Conservation (phyloP, 2,797 vertebrate genomes). For the Tangara arthus region DNA sequence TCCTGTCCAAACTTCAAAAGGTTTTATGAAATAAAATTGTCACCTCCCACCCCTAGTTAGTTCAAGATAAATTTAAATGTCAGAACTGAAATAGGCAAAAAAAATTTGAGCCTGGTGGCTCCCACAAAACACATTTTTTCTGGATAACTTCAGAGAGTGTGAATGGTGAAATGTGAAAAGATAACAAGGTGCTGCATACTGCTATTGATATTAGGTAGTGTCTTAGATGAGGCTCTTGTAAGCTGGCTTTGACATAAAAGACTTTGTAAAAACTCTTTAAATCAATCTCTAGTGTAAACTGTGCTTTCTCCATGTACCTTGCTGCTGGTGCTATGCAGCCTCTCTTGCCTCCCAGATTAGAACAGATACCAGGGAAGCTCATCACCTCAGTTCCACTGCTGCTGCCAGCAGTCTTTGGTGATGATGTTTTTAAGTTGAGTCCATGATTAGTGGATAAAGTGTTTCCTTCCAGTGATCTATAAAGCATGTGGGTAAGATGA, state of each 20-base stretch:
- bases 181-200: not conserved
- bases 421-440: not conserved
- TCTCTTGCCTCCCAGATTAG: not conserved
- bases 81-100: not conserved
- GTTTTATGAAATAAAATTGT: constrained; percentile 25
- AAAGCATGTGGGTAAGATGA: not conserved
- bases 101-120: not conserved
- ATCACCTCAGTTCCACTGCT: not conserved
- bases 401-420: not conserved
- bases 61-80: constrained; percentile 16
- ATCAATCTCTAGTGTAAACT: not conserved
- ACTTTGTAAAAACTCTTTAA: not conserved
- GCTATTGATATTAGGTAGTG: not conserved
- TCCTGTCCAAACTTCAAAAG: not conserved
- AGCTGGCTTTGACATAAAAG: not conserved
- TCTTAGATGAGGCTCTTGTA: not conserved
- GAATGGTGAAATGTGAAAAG: not conserved
- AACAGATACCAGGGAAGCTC: not conserved
- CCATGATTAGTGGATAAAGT: not conserved
- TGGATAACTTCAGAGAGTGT: not conserved
- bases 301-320: not conserved
- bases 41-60: constrained; percentile 8
- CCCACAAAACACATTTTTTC: not conserved
- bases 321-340: not conserved
- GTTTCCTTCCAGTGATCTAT: not conserved